Percentiles rank a stretch among this genome's conserved stretches.
These are phyloP conservation scores for Melanotus villosus DNA, from an alignment of 2,888 invertebrate genomes.

Conservation along the genomic window DNA sequence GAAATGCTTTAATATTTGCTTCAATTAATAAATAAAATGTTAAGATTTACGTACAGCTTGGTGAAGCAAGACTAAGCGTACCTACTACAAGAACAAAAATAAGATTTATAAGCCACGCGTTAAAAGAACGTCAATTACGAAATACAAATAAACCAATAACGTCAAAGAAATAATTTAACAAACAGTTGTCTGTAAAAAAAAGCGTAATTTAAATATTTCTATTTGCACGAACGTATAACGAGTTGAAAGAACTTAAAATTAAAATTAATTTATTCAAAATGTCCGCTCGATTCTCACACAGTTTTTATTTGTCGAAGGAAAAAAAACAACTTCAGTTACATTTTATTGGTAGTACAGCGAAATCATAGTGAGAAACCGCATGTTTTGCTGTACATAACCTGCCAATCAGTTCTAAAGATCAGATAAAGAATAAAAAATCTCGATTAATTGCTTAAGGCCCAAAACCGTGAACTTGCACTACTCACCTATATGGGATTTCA, in stretches of 20 bases:
- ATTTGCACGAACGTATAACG: not conserved
- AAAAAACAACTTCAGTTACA: not conserved
- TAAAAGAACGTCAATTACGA: too few relatives aligned
- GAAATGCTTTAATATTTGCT: too few relatives aligned
- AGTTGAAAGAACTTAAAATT: conserved; percentile 3
- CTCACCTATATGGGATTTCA: conserved; percentile 7
- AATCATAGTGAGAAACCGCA: not conserved
- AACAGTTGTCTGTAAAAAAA: too few relatives aligned
- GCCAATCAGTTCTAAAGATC: conserved; percentile 8
- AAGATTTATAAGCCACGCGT: too few relatives aligned
- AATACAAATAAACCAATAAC: too few relatives aligned
- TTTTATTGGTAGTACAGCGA: not conserved
- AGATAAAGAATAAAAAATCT: conserved; percentile 1
- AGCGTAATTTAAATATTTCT: not conserved
- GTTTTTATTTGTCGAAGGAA: too few relatives aligned
- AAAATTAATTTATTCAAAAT: not conserved
- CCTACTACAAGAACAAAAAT: too few relatives aligned
- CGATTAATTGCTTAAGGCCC: conserved; percentile 10
- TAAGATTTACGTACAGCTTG: too few relatives aligned
- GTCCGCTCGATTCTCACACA: not conserved
- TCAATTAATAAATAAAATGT: too few relatives aligned
- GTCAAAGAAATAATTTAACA: too few relatives aligned
- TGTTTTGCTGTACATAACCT: not conserved
- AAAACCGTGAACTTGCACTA: conserved; percentile 5
- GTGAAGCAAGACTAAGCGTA: too few relatives aligned